Evolutionary conservation across 2,888 invertebrate genomes (phyloP).

Genomic region (Carpatolechia fugitivella): DNA sequence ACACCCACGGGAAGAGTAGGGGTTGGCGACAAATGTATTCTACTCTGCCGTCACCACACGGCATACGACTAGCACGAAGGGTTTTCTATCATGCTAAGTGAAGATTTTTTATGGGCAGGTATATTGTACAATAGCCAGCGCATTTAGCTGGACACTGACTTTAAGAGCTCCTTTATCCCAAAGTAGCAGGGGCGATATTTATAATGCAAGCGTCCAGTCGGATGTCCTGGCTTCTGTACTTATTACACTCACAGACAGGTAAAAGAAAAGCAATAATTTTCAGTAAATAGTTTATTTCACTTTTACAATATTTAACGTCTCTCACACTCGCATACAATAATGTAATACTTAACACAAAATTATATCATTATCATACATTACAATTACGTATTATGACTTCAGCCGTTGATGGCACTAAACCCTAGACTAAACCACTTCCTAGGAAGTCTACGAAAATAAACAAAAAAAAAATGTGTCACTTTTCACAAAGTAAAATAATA

Average conservation of each 20-base stretch:
- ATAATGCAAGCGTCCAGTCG: too few species aligned
- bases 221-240: too few species aligned
- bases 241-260: slow-evolving; percentile 10
- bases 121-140: too few species aligned
- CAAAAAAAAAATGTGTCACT: slow-evolving; percentile 3
- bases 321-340: slow-evolving; percentile 60
- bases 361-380: slow-evolving; percentile 36
- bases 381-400: slow-evolving; percentile 48
- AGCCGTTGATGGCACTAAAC: slow-evolving; percentile 56
- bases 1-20: too few species aligned
- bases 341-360: slow-evolving; percentile 66
- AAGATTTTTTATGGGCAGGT: too few species aligned
- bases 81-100: too few species aligned
- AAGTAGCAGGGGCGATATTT: too few species aligned
- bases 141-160: too few species aligned
- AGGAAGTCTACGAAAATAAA: slow-evolving; percentile 9
- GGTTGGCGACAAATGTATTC: too few species aligned
- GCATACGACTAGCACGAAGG: too few species aligned
- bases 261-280: slow-evolving; percentile 27
- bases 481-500: slow-evolving; percentile 15
- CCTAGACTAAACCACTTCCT: slow-evolving; percentile 49
- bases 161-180: too few species aligned
- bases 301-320: slow-evolving; percentile 50
- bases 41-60: too few species aligned
- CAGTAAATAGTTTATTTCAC: slow-evolving; percentile 61